Evolutionary conservation across 2,888 invertebrate species (phyloP).

Genomic region (Mesoligia furuncula): DNA sequence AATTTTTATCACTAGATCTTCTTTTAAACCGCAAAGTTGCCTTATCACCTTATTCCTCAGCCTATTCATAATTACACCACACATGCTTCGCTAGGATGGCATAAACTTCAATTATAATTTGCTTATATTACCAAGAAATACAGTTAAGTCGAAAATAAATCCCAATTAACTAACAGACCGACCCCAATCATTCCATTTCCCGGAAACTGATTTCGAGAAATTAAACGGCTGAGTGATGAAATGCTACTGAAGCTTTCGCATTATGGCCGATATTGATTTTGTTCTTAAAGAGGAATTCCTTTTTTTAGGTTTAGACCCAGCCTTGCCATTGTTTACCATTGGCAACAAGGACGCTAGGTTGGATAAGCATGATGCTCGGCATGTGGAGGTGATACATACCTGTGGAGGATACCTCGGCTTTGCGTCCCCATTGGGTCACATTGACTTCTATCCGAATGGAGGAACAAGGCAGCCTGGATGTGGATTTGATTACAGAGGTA

Average conservation of each 20-base stretch:
- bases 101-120: neutral
- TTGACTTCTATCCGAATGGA: conserved; percentile 92
- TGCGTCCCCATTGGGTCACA: conserved; percentile 90
- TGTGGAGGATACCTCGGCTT: conserved; percentile 92
- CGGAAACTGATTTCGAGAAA: conserved; percentile 22
- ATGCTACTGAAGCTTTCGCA: conserved; percentile 14
- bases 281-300: neutral
- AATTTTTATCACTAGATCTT: neutral
- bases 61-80: neutral
- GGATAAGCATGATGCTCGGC: conserved; percentile 90
- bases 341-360: conserved; percentile 89
- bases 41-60: neutral
- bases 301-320: conserved; percentile 90
- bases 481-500: conserved; percentile 88
- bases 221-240: conserved; percentile 20
- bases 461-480: conserved; percentile 91
- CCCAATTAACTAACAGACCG: conserved; percentile 5
- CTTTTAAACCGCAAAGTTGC: neutral
- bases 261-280: conserved; percentile 17
- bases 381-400: conserved; percentile 92
- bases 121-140: conserved; percentile 4
- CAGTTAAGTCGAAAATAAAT: neutral
- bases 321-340: conserved; percentile 89
- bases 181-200: conserved; percentile 15
- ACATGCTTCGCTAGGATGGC: neutral